Evolutionary conservation across 2,113 vertebrate genomes (phyloP), one percentile per base, ranked within the genome.

Genomic region (Phocoena sinus): DNA sequence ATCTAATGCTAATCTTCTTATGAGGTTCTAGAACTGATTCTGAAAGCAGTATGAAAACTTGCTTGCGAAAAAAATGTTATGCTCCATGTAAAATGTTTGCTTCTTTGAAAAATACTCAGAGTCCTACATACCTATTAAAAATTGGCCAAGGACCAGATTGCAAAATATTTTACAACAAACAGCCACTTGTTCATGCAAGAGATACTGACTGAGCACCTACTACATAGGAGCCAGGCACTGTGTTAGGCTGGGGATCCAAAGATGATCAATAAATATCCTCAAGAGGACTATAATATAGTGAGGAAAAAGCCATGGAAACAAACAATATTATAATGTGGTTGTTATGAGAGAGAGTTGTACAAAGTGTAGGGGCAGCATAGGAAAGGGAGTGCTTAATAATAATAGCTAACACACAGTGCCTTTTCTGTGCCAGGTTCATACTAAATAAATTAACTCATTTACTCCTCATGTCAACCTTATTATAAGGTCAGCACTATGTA

Each of bases 81-180:
- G 2, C 10, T 85, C 25, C 88, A 81, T 26, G 90, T 44, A 96
- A 95, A 92, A 82, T 60, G 31, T 94, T 81, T 91, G 38, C 25
- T 92, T 90, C 38, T 81, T 97, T 88, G 25, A 70, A 97, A 97
- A 96, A 86, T 80, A 93, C 18, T 91, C 68, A 96, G 94, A 33
- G 3, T 89, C 53, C 47, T 89, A 88, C 26, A 84, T 62, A 47
- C 21, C 94, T 98, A 73, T 68, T 82, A 80, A 94, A 94, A 96
- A 76, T 79, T 79, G 33, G 10, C 68, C 47, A 38, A 9, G 85
- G 71, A 81, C 77, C 53, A 96, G 85, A 91, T 26, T 79, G 21
- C 38, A 97, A 36, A 94, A 77, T 93, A 67, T 26, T 94, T 95
- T 83, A 84, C 14, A 81, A 68, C 17, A 70, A 96, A 56, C 20